phyloP scores from a whole-genome alignment of 23 tunicate genomes.

The Trididemnum clinides region DNA sequence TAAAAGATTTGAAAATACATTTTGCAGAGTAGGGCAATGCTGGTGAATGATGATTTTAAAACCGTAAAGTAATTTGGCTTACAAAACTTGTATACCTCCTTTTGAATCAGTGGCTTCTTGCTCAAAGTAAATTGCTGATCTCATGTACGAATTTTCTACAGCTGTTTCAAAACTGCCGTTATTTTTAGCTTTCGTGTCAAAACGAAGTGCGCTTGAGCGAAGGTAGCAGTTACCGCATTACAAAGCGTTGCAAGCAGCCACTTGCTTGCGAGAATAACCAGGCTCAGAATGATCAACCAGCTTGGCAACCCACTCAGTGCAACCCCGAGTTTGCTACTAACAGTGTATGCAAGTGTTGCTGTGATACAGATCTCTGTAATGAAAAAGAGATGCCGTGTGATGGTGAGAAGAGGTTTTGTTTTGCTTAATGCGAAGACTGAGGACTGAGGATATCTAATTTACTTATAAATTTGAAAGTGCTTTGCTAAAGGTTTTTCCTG shows the following conservation, averaged over 20 bases:
- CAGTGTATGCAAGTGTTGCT: constrained; percentile 90
- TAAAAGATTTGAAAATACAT: no score
- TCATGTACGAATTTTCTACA: no score
- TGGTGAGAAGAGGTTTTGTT: constrained; percentile 51
- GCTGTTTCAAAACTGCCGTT: no score
- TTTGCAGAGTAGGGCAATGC: no score
- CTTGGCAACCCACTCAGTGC: constrained; percentile 91
- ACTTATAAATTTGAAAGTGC: no score
- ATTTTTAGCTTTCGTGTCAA: constrained; percentile 71
- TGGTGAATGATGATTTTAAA: no score
- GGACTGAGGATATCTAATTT: no score
- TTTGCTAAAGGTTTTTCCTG: no score
- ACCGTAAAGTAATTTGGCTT: no score
- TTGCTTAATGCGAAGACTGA: no score
- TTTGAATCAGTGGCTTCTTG: no score
- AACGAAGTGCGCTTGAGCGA: constrained; percentile 81
- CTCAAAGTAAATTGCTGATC: no score
- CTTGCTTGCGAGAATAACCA: constrained; percentile 79
- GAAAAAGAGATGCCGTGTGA: constrained; percentile 69
- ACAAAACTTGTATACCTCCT: background rate
- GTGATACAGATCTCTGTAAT: constrained; percentile 74
- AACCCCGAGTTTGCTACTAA: constrained; percentile 53
- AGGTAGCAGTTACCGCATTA: constrained; percentile 47
- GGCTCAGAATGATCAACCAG: constrained; percentile 69
- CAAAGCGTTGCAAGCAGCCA: constrained; percentile 87